A percentile compares a stretch with the other conserved stretches of the same genome.
phyloP scores from a whole-genome alignment of 1,140 invertebrate genomes.

The Prorops nasuta region DNA sequence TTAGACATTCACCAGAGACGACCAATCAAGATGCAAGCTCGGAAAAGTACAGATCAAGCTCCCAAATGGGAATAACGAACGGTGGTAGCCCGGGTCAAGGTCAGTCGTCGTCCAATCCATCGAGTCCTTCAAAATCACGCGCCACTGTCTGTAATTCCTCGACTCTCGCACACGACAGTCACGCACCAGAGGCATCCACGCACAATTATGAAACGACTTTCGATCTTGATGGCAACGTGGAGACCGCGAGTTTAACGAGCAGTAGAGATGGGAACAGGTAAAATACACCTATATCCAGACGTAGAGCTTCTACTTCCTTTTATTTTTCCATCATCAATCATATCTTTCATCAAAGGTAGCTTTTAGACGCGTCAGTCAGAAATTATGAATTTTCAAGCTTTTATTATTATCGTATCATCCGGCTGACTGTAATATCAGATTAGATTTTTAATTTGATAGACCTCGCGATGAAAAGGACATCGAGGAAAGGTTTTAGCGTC shows the following conservation, averaged over 20 bases:
- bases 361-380: too few species aligned
- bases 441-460: too few species aligned
- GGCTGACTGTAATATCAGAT: neutral
- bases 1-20: slow-evolving; percentile 53
- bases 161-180: slow-evolving; percentile 37
- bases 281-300: too few species aligned
- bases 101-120: slow-evolving; percentile 40
- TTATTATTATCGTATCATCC: neutral
- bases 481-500: too few species aligned
- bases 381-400: slow-evolving; percentile 1
- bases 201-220: slow-evolving; percentile 82
- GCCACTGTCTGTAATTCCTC: slow-evolving; percentile 39
- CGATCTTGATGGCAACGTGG: slow-evolving; percentile 80
- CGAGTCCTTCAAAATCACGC: slow-evolving; percentile 48
- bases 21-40: slow-evolving; percentile 49
- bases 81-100: slow-evolving; percentile 18
- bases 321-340: too few species aligned
- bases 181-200: slow-evolving; percentile 33
- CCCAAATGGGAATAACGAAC: slow-evolving; percentile 47
- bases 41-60: slow-evolving; percentile 47
- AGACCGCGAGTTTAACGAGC: slow-evolving; percentile 65
- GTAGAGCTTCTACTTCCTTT: too few species aligned
- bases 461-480: too few species aligned
- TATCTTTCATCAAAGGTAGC: too few species aligned
- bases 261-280: slow-evolving; percentile 71